Conservation (phyloP, 2,797 vertebrate genomes). For the Enteromius viviparus region DNA sequence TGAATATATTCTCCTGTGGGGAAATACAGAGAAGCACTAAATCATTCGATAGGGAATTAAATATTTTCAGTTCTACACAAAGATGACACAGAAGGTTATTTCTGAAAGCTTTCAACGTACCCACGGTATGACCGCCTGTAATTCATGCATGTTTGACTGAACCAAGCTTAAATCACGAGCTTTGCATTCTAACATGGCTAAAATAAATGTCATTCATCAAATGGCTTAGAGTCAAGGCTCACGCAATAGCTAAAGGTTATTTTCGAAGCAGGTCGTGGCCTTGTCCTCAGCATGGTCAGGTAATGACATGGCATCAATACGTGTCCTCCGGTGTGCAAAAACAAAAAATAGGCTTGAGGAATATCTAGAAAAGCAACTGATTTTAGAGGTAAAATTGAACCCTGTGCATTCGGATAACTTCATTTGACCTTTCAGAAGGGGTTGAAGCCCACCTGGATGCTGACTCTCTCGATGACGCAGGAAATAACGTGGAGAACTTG, state of each 20-base stretch:
- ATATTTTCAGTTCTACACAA: not conserved
- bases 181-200: not conserved
- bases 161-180: not conserved
- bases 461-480: slow-evolving; percentile 95
- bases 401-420: not conserved
- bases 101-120: slow-evolving; percentile 1
- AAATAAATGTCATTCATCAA: slow-evolving; percentile 8
- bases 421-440: not conserved
- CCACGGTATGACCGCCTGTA: not conserved
- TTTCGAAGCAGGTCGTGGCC: not conserved
- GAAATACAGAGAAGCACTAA: not conserved
- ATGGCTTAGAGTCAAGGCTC: not conserved
- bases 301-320: slow-evolving; percentile 9
- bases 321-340: not conserved
- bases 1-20: not conserved
- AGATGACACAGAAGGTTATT: not conserved
- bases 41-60: slow-evolving; percentile 15
- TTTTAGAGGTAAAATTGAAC: not conserved
- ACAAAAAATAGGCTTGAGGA: not conserved
- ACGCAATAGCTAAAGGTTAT: not conserved
- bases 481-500: slow-evolving; percentile 96
- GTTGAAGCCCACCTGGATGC: slow-evolving; percentile 83
- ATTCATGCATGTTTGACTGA: slow-evolving; percentile 24
- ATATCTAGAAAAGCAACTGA: not conserved
- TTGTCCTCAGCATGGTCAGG: not conserved